Evolutionary conservation across 2,797 vertebrate genomes (phyloP), one percentile per base, ranked within the genome.

Genomic region (Epinephelus coioides): DNA sequence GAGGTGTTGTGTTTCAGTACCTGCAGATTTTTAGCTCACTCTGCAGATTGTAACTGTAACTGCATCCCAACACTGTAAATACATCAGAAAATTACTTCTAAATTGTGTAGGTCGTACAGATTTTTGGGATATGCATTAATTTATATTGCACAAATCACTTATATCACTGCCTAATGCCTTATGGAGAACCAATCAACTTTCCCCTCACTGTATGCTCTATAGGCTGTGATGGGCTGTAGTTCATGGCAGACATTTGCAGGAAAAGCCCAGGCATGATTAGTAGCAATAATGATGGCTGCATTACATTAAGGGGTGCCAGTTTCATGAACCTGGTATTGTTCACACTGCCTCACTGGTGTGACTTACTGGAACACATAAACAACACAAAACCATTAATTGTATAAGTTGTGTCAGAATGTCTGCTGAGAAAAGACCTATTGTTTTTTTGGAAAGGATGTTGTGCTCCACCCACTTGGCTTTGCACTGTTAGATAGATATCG

Each of bases 11-110:
- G 15, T 56, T 63, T 46, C 12, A 69, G 18, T 46, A 69, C 46
- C 61, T 61, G 34, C 14, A 78, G 53, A 79, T 77, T 78, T 49
- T 14, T 13, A 74, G 64, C 46, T 19, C 17, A 49, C 19, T 53
- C 70, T 78, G 57, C 55, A 72, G 53, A 69, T 50, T 66, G 27
- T 53, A 56, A 40, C 57, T 72, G 30, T 30, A 56, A 40, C 62
- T 72, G 30, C 23, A 17, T 40, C 56, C 61, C 51, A 40, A 71
- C 62, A 54, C 27, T 44, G 59, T 72, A 51, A 56, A 62, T 61
- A 46, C 10, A 63, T 50, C n/a, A 11, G 21, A 38, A 40, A 23
- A 49, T 44, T 44, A 18, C 13, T 61, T 62, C 9, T 40, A 43
- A 2, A 27, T 5, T 44, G 9, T 61, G 46, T 17, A 27, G 3